These are phyloP conservation scores for Gorilla gorilla DNA, from an alignment of 2,113 vertebrate genomes.

Conservation along the genomic window DNA sequence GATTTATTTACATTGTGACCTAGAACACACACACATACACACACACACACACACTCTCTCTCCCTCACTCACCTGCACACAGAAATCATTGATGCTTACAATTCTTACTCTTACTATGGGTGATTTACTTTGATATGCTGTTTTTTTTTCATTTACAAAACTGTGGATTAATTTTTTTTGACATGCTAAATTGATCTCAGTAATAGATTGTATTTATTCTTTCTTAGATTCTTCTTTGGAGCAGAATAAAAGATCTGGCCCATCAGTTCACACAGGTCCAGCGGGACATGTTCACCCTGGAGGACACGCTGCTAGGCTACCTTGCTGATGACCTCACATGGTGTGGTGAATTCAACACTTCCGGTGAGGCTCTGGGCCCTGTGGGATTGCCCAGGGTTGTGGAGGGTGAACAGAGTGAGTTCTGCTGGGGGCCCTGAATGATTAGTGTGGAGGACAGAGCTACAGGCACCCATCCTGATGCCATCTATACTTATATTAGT, in stretches of 20 bases:
- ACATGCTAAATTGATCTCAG: neutral
- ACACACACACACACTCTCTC: neutral
- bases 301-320: conserved; percentile 90
- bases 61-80: too few relatives aligned
- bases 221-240: conserved; percentile 92
- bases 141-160: neutral
- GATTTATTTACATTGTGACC: neutral
- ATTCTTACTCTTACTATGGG: fast-evolving
- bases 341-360: conserved; percentile 85
- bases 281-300: conserved; percentile 85
- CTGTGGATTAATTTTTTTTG: neutral
- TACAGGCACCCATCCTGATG: too few relatives aligned
- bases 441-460: fast-evolving
- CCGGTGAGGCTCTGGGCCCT: conserved; percentile 74
- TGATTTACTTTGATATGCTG: neutral
- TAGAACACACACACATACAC: neutral
- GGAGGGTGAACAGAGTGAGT: too few relatives aligned
- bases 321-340: conserved; percentile 86
- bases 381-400: fast-evolving
- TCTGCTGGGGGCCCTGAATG: neutral
- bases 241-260: conserved; percentile 85
- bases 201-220: conserved; percentile 16
- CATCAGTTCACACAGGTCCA: conserved; percentile 81
- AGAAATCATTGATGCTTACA: neutral
- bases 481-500: neutral